Evolutionary conservation across 2,888 invertebrate genomes (phyloP).

Genomic region (Notodonta dromedarius): DNA sequence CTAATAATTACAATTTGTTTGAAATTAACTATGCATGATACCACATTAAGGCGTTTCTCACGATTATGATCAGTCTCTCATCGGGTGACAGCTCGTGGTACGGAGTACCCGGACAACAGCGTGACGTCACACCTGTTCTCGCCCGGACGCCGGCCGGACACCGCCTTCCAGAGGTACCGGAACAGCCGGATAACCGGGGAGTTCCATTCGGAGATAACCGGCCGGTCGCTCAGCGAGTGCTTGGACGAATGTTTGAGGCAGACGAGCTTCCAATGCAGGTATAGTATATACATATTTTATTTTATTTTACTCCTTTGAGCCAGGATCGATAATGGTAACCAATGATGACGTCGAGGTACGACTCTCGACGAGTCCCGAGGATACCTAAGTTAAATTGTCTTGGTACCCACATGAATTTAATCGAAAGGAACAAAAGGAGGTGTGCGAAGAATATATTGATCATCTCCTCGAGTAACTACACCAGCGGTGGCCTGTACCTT

Average conservation of each 20-base stretch:
- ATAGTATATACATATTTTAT: slow-evolving; percentile 41
- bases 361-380: no score
- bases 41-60: slow-evolving; percentile 74
- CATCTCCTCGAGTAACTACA: no score
- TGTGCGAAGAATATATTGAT: no score
- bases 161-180: slow-evolving; percentile 94
- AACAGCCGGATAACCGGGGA: slow-evolving; percentile 94
- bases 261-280: slow-evolving; percentile 95
- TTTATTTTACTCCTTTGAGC: no score
- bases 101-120: slow-evolving; percentile 95
- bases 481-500: no score
- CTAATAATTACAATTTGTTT: slow-evolving; percentile 16
- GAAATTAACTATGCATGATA: slow-evolving; percentile 55
- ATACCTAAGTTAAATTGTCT: no score
- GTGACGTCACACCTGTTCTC: slow-evolving; percentile 93
- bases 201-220: slow-evolving; percentile 95
- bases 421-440: no score
- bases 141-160: slow-evolving; percentile 92
- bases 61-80: slow-evolving; percentile 82
- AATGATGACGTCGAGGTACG: no score
- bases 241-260: slow-evolving; percentile 95
- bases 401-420: no score
- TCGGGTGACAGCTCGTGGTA: slow-evolving; percentile 91
- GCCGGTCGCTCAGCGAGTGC: slow-evolving; percentile 94
- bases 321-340: no score